Evolutionary conservation across 2,113 vertebrate genomes (phyloP).

Genomic region (Eulemur macaco): DNA sequence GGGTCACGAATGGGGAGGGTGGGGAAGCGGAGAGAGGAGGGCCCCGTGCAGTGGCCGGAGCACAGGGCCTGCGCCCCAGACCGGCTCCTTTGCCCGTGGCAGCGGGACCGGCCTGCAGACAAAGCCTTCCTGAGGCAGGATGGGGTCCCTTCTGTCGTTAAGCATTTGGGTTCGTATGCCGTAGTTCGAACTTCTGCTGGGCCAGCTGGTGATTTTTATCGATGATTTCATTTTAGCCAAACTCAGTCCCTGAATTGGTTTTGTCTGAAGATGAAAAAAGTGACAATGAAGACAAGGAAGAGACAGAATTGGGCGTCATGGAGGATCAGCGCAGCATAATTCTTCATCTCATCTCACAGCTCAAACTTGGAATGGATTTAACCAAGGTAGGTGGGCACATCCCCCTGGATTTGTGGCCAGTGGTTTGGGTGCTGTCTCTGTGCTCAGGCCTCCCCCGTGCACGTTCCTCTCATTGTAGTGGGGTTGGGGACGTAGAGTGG

Average conservation of each 20-base stretch:
- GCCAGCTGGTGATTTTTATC: constrained; percentile 56
- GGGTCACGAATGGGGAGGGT: fast-evolving
- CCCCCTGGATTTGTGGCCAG: fast-evolving
- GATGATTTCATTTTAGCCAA: constrained; percentile 80
- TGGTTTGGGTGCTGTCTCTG: fast-evolving
- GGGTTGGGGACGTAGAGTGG: not conserved
- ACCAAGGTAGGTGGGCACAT: constrained; percentile 87
- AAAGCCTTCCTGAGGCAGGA: fast-evolving
- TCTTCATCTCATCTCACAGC: constrained; percentile 96
- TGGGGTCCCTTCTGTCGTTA: not conserved
- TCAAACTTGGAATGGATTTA: constrained; percentile 98
- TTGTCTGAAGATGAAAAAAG: constrained; percentile 92
- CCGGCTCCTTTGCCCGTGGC: not conserved
- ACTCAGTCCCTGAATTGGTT: constrained; percentile 86
- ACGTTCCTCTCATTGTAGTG: fast-evolving
- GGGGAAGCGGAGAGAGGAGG: not conserved
- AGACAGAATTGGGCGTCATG: constrained; percentile 93
- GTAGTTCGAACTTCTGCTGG: not conserved
- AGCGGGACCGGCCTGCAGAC: not conserved
- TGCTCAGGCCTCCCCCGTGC: fast-evolving
- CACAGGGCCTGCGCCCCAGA: fast-evolving
- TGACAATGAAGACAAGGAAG: constrained; percentile 93
- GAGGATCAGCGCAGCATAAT: constrained; percentile 96
- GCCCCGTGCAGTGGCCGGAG: fast-evolving
- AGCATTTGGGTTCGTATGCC: fast-evolving